Conservation (phyloP, 2,888 invertebrate species). For the Papilio elwesi region DNA sequence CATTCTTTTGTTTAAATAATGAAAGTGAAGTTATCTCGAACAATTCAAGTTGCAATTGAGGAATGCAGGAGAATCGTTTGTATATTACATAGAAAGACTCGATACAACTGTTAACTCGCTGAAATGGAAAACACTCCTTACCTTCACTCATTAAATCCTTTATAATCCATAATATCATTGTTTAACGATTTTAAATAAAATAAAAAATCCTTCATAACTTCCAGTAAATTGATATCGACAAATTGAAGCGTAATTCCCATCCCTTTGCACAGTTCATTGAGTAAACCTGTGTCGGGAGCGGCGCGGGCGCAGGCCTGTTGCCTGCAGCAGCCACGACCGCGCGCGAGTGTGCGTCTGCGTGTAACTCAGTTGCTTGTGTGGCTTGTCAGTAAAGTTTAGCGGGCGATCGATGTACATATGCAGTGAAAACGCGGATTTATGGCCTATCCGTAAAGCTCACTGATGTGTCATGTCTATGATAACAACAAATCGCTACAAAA, state of each 20-base stretch:
- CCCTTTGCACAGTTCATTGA: conserved; percentile 72
- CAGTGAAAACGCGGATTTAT: no score
- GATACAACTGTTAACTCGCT: no score
- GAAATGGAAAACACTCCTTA: no score
- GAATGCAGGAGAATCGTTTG: no score
- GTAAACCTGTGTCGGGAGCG: conserved; percentile 67
- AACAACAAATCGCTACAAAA: no score
- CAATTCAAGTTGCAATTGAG: no score
- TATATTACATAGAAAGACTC: no score
- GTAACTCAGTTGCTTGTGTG: conserved; percentile 45
- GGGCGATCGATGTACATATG: background rate
- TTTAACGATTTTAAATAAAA: background rate
- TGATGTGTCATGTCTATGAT: no score
- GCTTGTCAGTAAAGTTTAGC: background rate
- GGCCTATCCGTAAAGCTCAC: no score
- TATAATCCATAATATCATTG: background rate
- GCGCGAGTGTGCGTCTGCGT: conserved; percentile 51
- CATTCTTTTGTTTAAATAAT: no score
- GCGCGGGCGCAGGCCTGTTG: conserved; percentile 55
- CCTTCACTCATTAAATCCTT: no score
- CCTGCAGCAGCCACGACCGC: conserved; percentile 59
- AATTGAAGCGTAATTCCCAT: conserved; percentile 49
- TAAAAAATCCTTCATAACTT: background rate
- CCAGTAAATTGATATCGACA: conserved; percentile 44
- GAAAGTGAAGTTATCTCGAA: no score